Conservation (phyloP, 2,888 invertebrate genomes). For the Myopa testacea region DNA sequence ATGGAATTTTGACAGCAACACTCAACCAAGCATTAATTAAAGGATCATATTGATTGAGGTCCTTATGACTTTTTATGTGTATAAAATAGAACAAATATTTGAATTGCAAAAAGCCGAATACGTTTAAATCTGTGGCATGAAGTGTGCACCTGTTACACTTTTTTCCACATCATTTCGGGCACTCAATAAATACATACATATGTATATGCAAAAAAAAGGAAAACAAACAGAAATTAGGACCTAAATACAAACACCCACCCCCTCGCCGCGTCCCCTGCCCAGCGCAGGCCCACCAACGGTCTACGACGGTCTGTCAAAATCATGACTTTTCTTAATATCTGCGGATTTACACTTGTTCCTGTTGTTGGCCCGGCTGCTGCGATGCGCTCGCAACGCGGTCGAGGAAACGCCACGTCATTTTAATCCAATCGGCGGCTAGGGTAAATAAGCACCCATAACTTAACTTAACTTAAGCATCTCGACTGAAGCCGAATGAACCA, state of each 20-base stretch:
- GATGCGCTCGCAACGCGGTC: constrained; percentile 5
- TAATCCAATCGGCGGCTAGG: constrained; percentile 30
- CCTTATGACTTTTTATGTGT: no score
- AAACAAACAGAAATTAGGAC: constrained; percentile 1
- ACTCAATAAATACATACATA: neutral
- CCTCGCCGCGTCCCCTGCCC: neutral
- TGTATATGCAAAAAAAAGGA: constrained; percentile 12
- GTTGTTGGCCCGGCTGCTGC: neutral
- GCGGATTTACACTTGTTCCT: constrained; percentile 53
- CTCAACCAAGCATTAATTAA: no score
- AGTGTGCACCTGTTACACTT: constrained; percentile 28
- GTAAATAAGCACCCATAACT: neutral
- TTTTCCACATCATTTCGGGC: neutral
- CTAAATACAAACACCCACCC: constrained; percentile 1
- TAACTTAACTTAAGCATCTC: neutral
- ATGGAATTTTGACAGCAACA: no score
- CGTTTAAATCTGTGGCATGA: constrained; percentile 40
- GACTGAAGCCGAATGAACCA: constrained; percentile 32
- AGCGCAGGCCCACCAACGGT: neutral
- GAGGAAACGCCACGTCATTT: constrained; percentile 43
- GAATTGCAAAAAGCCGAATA: constrained; percentile 42
- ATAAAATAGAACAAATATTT: constrained; percentile 36
- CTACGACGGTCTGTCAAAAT: constrained; percentile 36
- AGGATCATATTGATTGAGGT: no score
- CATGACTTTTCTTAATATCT: constrained; percentile 54